Evolutionary conservation across 2,797 vertebrate species (phyloP).

Genomic region (Phaenicophaeus curvirostris): DNA sequence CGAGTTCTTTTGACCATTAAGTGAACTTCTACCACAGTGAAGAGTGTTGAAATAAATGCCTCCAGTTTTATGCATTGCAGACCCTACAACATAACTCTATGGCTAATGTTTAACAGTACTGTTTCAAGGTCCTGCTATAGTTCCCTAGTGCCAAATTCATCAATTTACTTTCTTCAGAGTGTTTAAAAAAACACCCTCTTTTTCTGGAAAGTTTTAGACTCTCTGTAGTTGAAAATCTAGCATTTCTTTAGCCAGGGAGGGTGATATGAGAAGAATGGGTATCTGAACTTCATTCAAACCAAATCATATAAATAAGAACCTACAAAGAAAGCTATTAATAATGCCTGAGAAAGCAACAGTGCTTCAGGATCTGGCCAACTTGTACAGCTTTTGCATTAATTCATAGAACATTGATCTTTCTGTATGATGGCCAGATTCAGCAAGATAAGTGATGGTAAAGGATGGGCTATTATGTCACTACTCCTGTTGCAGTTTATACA

Average conservation of each 20-base stretch:
- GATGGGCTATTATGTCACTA: neutral
- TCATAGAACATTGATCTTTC: conserved; percentile 2
- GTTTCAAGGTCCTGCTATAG: neutral
- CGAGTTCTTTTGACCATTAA: neutral
- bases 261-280: neutral
- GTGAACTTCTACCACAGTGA: neutral
- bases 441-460: neutral
- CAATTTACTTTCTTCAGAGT: neutral
- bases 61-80: neutral
- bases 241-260: neutral
- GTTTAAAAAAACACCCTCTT: neutral
- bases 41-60: neutral
- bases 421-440: neutral
- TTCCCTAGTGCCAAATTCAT: neutral
- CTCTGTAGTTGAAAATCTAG: neutral
- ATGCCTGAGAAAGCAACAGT: conserved; percentile 34
- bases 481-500: conserved; percentile 9
- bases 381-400: conserved; percentile 32
- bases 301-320: conserved; percentile 20
- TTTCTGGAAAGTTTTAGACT: neutral
- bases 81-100: neutral
- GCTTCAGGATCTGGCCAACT: neutral
- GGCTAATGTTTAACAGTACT: neutral
- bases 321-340: conserved; percentile 53
- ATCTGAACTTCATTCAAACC: conserved; percentile 47